Base-by-base conservation (phyloP, 2,113 vertebrate species). In the Barbus barbus region DNA sequence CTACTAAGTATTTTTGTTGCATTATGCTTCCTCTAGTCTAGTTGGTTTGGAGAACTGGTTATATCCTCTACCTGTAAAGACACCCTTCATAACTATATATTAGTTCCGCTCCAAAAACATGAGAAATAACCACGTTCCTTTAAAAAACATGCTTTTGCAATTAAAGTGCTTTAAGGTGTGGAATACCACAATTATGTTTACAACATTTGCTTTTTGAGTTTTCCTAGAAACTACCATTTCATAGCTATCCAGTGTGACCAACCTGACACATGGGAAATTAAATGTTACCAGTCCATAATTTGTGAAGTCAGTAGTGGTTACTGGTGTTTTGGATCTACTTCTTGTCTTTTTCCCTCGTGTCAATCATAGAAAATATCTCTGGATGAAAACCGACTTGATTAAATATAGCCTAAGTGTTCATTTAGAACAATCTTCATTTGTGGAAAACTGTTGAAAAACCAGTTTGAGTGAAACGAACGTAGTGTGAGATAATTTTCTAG, bases 241-340 rank as follows among this genome's bases (percentile, higher is more conserved):
- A 78, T 33, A 18, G 36, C 38, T 46, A 26, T 14, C 63, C 60
- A 11, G 26, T 22, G 20, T 28, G 18, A 20, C 9, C 13, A 72
- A 36, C 14, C 20, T 13, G 58, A 69, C 44, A 73, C 14, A 5
- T 79, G n/a, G 74, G 51, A 79, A 79, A 73, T 31, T 7, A 63
- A 60, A 53, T 24, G 79, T 58, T 36, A 16, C 26, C 74, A 78
- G 77, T 36, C 53, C 44, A 38, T 83, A 61, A 75, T 80, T 74
- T 73, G 33, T 41, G 65, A 53, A 26, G n/a, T 83, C 53, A 51
- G 2, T 51, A 22, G 28, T 73, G 81, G 80, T 83, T 63, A 22
- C 20, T n/a, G n/a, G 31, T 33, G 76, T 69, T 83, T 72, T 60
- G 33, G 20, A 71, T 5, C 4, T 33, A 20, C 20, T 24, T 33